Base-by-base conservation (phyloP, 1,140 invertebrate species). In the Charaxes varanes region DNA sequence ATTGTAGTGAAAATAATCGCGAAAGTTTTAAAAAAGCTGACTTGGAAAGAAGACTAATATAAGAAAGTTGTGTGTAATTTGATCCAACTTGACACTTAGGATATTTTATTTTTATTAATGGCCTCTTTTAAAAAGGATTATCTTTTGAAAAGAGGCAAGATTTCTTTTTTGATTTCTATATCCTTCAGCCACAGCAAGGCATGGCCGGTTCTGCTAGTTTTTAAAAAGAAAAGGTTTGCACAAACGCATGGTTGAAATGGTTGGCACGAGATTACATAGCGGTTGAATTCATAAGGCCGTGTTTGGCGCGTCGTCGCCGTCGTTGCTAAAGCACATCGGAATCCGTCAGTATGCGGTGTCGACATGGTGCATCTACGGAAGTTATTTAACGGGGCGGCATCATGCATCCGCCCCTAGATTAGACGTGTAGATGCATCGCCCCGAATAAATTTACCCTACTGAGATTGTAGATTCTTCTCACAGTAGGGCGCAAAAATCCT, bases 321-420 rank as follows among this genome's bases (percentile, higher is more conserved):
- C n/a, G n/a, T n/a, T n/a, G n/a, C n/a, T n/a, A 51, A 43, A 33
- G 38, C 35, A 31, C 21, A 23, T 37, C 31, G 33, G 37, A 44
- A 33, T 49, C 37, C 42, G 18, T 19, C 30, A 31, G 28, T 33
- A 38, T 38, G 17, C 14, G 17, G 16, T 13, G 30, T 12, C 13
- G 14, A 8, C 21, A 21, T 6, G 15, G 46, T 33, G 32, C 28
- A 42, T 37, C 19, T 52, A 41, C 59, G 69, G 69, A 67, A 67
- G 66, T 62, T 70, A 63, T 72, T 69, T 62, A 50, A 44, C 41
- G 55, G 51, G 47, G 53, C 43, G 45, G 47, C 35, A 31, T 27
- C 13, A 33, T 48, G 53, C 62, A 50, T 60, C 65, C 62, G 60
- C 60, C 42, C 43, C 36, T 33, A 55, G 59, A 71, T 62, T 65